A percentile compares a stretch with the other conserved stretches of the same genome.
These are phyloP conservation scores for Mesocricetus auratus DNA, from an alignment of 2,113 vertebrate genomes.

Conservation along the genomic window DNA sequence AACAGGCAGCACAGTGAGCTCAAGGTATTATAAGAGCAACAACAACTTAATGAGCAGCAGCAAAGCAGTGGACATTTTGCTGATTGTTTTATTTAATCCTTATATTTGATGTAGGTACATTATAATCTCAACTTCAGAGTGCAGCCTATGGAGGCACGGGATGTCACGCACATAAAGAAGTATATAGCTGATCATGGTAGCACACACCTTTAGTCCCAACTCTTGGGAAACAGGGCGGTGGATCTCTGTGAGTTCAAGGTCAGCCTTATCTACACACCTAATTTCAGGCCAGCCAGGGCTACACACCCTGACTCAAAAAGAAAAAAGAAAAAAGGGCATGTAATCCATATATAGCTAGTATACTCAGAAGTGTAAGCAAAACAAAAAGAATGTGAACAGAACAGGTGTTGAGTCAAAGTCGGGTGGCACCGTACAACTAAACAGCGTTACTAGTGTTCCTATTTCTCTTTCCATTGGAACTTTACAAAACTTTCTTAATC, in stretches of 20 bases:
- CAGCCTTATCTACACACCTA: background rate
- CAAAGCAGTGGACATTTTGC: background rate
- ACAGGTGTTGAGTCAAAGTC: background rate
- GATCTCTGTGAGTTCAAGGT: background rate
- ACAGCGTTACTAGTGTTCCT: background rate
- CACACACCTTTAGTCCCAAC: background rate
- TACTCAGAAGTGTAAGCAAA: background rate
- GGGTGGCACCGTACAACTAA: background rate
- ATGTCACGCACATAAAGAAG: background rate
- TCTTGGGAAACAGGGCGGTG: background rate
- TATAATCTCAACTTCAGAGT: background rate
- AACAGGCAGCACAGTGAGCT: background rate
- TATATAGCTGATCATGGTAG: background rate
- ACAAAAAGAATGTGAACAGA: background rate
- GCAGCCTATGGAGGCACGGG: background rate
- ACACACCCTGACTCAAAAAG: background rate
- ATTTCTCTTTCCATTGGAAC: background rate
- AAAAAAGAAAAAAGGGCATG: background rate
- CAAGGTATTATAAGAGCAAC: background rate
- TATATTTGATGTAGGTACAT: background rate
- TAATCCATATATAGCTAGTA: too few relatives aligned
- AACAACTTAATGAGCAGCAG: background rate
- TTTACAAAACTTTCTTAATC: slow-evolving; percentile 32
- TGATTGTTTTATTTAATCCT: background rate
- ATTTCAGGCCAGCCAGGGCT: background rate